Evolutionary conservation across 1,140 invertebrate genomes (phyloP), one percentile per base, ranked within the genome.

Genomic region (Lepidostoma basale): DNA sequence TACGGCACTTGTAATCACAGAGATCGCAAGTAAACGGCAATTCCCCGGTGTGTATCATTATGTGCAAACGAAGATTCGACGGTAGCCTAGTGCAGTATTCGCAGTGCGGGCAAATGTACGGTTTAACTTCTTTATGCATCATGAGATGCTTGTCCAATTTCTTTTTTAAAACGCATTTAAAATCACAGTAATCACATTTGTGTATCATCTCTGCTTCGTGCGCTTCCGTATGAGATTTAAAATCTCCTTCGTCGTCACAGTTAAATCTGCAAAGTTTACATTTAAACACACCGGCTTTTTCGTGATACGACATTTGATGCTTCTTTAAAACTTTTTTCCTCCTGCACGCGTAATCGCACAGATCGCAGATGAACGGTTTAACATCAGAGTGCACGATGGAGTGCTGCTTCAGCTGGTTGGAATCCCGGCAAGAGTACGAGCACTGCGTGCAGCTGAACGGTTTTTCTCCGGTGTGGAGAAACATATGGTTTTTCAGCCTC

Each of bases 331-430:
- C 20, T 6, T 56, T 58, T 20, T 23, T 44, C 22, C 36, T 25
- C 14, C 36, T 18, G 33, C 47, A 56, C 5, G 30, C 14, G 12
- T 25, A 66, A 28, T 58, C 36, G 36, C 63, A 66, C 8, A 56
- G 14, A 9, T 66, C 49, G 33, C 63, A 66, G n/a, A 8, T 42
- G 36, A 56, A 66, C 0, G 52, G 63, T 56, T 58, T 66, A 3
- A 49, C 9, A 20, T 58, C 47, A 23, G 40, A 23, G 25, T 66
- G 63, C 10, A 47, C 26, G 22, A 66, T 47, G n/a, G 40, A 49
- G 16, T 66, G 63, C 8, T 44, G 28, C 23, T 56, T 54, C 6
- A 66, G 36, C 16, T 54, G 30, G 36, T 54, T 58, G n/a, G 36
- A 39, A 4, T 33, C 30, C 10, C 33, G 36, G 26, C 47, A 54